Evolutionary conservation across 2,888 invertebrate species (phyloP), one percentile per base, ranked within the genome.

Genomic region (Hartigia nigra): DNA sequence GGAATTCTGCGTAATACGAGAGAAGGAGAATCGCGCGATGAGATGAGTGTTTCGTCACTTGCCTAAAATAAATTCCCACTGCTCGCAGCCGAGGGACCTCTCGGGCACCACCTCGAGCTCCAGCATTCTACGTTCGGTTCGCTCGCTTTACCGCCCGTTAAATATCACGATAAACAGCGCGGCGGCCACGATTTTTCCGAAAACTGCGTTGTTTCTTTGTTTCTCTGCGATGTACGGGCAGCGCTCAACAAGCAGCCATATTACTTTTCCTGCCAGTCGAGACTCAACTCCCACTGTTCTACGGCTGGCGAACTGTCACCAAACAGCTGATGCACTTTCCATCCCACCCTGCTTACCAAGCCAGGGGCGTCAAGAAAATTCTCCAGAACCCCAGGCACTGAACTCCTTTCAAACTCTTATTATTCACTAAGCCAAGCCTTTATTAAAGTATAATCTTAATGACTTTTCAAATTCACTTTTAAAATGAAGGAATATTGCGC

Each of bases 21-120:
- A 78, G 77, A 55, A 79, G 75, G 39, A 76, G 79, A 74, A 69
- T 34, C 39, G 79, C 77, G 74, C 35, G 74, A 74, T 76, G 55
- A 74, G 69, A 76, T 72, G 80, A 77, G 77, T 77, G 83, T 88
- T 85, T 86, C 86, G 86, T 87, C 90, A 93, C 96, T 95, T 93
- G 97, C 98, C 98, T 93, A 98, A 93, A 92, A 97, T 95, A 93
- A 99, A 98, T 94, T 99, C 98, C 98, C 98, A 98, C 94, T 97
- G 96, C 93, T 98, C 98, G 92, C 98, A 97, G 93, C 98, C 97
- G 91, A 99, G 95, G 89, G 97, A 97, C 90, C 97, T 95, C 93
- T 98, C 98, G 88, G 98, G 98, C 92, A 97, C 95, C 90, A 99
- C 97, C 94, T 99, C 98, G 92, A 99, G 95, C 93, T 98, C 98